Base-by-base conservation (phyloP, 1,140 invertebrate species). In the Eciton burchellii region DNA sequence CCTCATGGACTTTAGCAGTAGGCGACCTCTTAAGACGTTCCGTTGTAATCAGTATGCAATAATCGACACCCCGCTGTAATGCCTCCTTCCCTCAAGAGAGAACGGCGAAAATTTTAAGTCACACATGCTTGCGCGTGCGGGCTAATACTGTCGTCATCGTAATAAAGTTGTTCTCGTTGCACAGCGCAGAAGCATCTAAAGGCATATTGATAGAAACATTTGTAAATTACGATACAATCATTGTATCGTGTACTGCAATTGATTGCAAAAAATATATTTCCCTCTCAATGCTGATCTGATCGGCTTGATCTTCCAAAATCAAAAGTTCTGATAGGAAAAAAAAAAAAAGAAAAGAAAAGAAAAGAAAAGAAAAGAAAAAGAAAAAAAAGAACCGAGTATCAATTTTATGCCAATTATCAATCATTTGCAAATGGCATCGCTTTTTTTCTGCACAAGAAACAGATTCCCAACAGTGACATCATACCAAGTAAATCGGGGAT, bases 11-110 rank as follows among this genome's bases (percentile, higher is more conserved):
- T 16, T 65, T 47, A 47, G 45, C 62, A 62, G 71, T 49, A 6
- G 29, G 5, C 65, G 41, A 43, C 60, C 66, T 62, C 35, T 56
- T 66, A 84, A 45, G 14, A 41, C 56, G 56, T 57, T 59, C 66
- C 4, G 35, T 3, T 12, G 65, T 45, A 74, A 84, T 63, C 66
- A 65, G 70, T 62, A 71, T 76, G 66, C 82, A 66, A 84, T 82
- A 79, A 84, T 62, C 49, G 63, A 85, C 57, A 41, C 54, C 45
- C 52, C 54, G 57, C 66, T 63, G 8, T 57, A 83, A 45, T 82
- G 26, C 52, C 43, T 63, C 57, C 26, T 6, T 41, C 2, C 24
- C n/a, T n/a, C 26, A 14, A n/a, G 43, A n/a, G 43, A 29, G 41
- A 21, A 49, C 29, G 60, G 19, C 47, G 47, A 66, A 77, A 54